These are phyloP conservation scores for Rhorus exstirpatorius DNA, from an alignment of 2,888 invertebrate species.

Conservation along the genomic window DNA sequence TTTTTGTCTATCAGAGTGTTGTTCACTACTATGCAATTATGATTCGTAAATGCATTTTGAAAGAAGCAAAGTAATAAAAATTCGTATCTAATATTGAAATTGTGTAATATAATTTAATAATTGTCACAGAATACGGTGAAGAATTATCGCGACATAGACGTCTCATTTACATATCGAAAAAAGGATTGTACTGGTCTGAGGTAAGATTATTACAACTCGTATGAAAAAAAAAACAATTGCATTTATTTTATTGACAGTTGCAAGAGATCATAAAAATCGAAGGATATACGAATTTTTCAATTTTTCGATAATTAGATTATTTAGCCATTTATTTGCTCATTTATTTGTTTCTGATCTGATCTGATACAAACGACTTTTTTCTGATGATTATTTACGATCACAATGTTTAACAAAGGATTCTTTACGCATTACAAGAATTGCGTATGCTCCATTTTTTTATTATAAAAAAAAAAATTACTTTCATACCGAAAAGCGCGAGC, in stretches of 20 bases:
- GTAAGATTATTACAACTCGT: conserved; percentile 64
- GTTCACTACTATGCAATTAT: too few species aligned
- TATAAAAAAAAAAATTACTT: too few species aligned
- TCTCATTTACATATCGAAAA: conserved; percentile 79
- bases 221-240: not conserved
- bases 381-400: not conserved
- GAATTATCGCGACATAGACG: conserved; percentile 81
- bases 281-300: not conserved
- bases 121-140: conserved; percentile 75
- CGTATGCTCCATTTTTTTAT: too few species aligned
- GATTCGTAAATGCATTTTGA: too few species aligned
- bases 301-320: not conserved
- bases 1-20: too few species aligned
- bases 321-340: not conserved
- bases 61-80: too few species aligned
- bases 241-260: not conserved
- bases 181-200: conserved; percentile 80
- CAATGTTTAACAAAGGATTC: not conserved
- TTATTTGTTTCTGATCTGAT: not conserved
- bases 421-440: too few species aligned
- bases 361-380: not conserved
- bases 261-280: not conserved
- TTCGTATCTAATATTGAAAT: not conserved
- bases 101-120: conserved; percentile 1
- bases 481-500: too few species aligned